Conservation (phyloP, 2,113 vertebrate genomes). For the Alectura lathami region DNA sequence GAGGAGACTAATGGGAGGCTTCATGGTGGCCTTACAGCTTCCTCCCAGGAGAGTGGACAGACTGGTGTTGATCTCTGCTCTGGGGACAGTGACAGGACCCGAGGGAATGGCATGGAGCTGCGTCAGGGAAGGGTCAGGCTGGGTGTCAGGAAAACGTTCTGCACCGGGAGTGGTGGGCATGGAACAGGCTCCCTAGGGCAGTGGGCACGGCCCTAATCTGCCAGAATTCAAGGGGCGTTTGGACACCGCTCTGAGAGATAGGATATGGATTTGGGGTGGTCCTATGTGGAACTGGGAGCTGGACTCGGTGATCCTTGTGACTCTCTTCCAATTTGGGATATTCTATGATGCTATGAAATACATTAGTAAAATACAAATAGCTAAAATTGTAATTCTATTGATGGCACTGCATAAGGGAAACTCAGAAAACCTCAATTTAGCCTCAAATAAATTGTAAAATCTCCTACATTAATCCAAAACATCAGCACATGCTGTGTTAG, state of each 20-base stretch:
- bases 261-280: neutral
- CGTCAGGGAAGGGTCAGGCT: neutral
- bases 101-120: neutral
- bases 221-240: neutral
- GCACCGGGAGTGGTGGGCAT: neutral
- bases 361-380: neutral
- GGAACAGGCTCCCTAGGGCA: neutral
- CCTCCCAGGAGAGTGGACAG: neutral
- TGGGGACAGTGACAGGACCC: neutral
- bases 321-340: neutral
- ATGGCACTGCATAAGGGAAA: neutral
- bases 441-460: neutral
- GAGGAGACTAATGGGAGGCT: neutral
- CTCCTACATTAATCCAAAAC: neutral
- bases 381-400: neutral
- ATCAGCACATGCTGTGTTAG: neutral
- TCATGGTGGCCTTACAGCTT: neutral
- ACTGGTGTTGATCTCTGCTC: neutral
- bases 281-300: neutral
- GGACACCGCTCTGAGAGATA: neutral
- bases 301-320: neutral
- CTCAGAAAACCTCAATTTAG: neutral
- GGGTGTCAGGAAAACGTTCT: neutral
- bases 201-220: neutral
- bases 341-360: neutral